Evolutionary conservation across 2,113 vertebrate genomes (phyloP).

Genomic region (Calypte anna): DNA sequence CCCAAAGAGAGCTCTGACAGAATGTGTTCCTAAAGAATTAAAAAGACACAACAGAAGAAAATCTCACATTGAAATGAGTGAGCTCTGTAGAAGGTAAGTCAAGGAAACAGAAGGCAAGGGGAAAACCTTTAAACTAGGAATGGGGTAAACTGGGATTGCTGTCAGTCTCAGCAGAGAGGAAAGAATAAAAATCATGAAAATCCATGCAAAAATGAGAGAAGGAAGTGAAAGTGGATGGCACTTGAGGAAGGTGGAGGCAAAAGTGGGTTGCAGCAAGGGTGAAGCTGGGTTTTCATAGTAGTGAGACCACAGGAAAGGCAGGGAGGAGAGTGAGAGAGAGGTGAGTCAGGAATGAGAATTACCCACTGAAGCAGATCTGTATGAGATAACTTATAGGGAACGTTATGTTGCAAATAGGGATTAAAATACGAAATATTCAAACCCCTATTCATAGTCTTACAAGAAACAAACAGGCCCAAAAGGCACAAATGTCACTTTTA

Average conservation of each 20-base stretch:
- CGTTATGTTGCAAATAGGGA: background rate
- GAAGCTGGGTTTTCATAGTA: background rate
- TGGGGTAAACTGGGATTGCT: slow-evolving; percentile 6
- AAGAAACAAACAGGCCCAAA: background rate
- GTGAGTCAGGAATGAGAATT: background rate
- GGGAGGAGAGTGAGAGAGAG: background rate
- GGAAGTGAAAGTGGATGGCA: background rate
- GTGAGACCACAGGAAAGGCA: background rate
- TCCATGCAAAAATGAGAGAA: background rate
- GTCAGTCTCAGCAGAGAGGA: background rate
- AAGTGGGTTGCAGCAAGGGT: background rate
- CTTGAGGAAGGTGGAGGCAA: background rate
- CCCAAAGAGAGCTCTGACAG: slow-evolving; percentile 39
- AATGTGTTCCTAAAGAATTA: slow-evolving; percentile 43
- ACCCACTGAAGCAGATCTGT: background rate
- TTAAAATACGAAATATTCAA: background rate
- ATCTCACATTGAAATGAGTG: background rate
- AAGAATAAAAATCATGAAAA: slow-evolving; percentile 18
- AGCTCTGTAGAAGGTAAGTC: slow-evolving; percentile 15
- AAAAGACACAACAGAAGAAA: slow-evolving; percentile 19
- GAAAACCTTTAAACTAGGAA: slow-evolving; percentile 33
- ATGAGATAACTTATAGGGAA: background rate
- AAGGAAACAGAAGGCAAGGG: slow-evolving; percentile 15
- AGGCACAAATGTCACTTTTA: background rate
- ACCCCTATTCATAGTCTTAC: background rate